phyloP scores from a whole-genome alignment of 64 coral and sea anemone species.

The Stichodactyla helianthus region DNA sequence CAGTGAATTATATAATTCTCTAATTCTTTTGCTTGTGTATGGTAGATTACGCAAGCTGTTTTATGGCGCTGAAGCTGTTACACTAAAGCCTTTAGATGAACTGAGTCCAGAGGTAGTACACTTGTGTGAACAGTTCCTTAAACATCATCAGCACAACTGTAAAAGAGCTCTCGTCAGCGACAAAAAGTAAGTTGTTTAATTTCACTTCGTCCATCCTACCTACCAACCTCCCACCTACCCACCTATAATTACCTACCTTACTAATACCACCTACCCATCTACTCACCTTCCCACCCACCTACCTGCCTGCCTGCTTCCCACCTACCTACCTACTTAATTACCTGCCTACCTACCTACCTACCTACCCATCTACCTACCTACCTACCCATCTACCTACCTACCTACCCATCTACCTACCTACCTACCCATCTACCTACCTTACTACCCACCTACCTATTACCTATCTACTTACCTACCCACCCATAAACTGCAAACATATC shows the following conservation, averaged over 20 bases:
- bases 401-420: too few relatives aligned
- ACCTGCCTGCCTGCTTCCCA: too few relatives aligned
- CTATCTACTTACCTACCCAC: not conserved
- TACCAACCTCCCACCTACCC: too few relatives aligned
- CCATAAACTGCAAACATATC: too few relatives aligned
- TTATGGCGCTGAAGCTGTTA: constrained; percentile 61
- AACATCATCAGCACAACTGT: constrained; percentile 71
- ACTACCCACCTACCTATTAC: too few relatives aligned
- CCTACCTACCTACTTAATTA: too few relatives aligned
- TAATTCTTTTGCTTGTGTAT: not conserved
- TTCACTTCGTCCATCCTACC: not conserved
- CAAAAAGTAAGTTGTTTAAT: constrained; percentile 19
- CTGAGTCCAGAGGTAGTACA: constrained; percentile 53
- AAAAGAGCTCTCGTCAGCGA: constrained; percentile 23
- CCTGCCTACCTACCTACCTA: too few relatives aligned
- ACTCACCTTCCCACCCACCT: not conserved
- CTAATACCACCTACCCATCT: not conserved
- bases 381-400: too few relatives aligned
- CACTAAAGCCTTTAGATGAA: constrained; percentile 48
- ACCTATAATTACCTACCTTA: not conserved
- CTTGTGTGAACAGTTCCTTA: constrained; percentile 77
- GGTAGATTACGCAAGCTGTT: constrained; percentile 13
- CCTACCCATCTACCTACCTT: too few relatives aligned
- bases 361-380: not conserved
- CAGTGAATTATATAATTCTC: too few relatives aligned